These are phyloP conservation scores for Serilophus lunatus DNA, from an alignment of 2,113 vertebrate species.

Conservation along the genomic window DNA sequence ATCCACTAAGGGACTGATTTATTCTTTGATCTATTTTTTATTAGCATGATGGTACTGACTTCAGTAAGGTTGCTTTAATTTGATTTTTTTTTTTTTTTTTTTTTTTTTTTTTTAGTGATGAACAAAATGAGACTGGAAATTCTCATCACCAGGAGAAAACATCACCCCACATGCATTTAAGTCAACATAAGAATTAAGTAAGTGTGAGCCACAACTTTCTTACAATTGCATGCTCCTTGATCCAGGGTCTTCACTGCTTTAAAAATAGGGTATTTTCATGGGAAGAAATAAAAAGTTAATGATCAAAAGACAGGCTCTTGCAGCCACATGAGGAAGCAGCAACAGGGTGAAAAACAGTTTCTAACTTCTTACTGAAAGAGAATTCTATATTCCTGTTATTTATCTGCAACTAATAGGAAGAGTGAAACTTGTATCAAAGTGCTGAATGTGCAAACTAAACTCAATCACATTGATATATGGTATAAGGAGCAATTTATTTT, in stretches of 20 bases:
- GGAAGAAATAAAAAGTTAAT: not conserved
- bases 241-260: not conserved
- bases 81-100: not conserved
- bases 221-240: not conserved
- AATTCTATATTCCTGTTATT: not conserved
- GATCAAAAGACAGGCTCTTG: not conserved
- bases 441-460: not conserved
- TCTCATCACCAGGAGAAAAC: not conserved
- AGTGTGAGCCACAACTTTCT: not conserved
- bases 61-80: constrained; percentile 9
- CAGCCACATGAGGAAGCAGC: not conserved
- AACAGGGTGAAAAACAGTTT: not conserved
- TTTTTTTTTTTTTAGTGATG: not conserved
- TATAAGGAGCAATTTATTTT: not conserved
- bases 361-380: not conserved
- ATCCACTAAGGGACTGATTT: not conserved
- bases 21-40: constrained; percentile 50
- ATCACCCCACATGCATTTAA: not conserved
- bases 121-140: constrained; percentile 33
- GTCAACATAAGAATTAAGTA: not conserved
- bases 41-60: not conserved
- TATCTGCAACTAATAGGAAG: not conserved
- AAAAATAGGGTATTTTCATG: not conserved
- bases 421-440: not conserved
- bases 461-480: not conserved